phyloP scores from a whole-genome alignment of 2,888 invertebrate species.

The Rhagonycha fulva region DNA sequence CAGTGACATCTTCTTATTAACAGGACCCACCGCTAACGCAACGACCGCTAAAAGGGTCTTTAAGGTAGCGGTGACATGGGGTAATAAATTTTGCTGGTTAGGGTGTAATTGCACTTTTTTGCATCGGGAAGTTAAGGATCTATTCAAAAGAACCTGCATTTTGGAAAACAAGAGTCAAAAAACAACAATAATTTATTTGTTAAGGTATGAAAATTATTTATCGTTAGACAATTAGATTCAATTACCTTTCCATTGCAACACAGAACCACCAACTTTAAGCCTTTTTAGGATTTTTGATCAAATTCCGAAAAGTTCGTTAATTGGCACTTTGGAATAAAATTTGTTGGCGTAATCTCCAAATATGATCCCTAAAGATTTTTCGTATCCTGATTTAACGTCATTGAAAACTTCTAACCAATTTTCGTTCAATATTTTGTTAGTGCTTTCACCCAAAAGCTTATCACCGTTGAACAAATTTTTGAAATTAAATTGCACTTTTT shows the following conservation, averaged over 20 bases:
- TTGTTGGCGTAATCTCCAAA: conserved; percentile 12
- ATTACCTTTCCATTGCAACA: too few species aligned
- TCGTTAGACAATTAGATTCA: too few species aligned
- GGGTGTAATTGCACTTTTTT: too few species aligned
- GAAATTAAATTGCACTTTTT: conserved; percentile 64
- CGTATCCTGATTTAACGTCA: conserved; percentile 65
- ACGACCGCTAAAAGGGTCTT: neutral
- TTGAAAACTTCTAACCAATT: conserved; percentile 48
- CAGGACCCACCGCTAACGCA: conserved; percentile 16
- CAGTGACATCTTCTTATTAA: conserved; percentile 29
- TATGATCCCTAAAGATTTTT: conserved; percentile 58
- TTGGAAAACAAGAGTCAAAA: too few species aligned
- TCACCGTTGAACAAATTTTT: conserved; percentile 64
- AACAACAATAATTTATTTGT: too few species aligned
- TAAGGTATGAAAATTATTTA: too few species aligned
- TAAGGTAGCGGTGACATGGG: neutral
- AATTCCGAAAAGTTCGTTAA: conserved; percentile 12
- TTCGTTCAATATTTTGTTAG: conserved; percentile 52
- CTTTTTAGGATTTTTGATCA: neutral
- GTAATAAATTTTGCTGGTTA: neutral
- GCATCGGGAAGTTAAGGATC: too few species aligned
- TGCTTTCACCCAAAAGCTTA: conserved; percentile 42
- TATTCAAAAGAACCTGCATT: too few species aligned
- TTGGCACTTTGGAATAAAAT: conserved; percentile 12
- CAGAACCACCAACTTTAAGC: too few species aligned